phyloP scores from a whole-genome alignment of 2,888 invertebrate species.

The Tetropium fuscum region DNA sequence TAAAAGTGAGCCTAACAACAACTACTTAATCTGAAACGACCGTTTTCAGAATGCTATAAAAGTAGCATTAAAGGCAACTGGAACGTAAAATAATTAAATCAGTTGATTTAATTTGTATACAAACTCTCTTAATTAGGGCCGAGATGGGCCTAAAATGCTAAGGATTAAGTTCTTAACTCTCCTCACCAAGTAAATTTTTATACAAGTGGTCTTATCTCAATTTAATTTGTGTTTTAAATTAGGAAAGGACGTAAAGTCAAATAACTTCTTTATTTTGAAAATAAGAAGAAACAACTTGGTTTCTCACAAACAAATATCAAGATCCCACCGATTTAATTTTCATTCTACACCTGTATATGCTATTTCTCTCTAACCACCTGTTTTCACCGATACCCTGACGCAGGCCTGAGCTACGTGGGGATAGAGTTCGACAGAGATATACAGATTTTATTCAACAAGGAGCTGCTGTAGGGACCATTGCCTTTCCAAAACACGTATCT shows the following conservation, averaged over 20 bases:
- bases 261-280: constrained; percentile 43
- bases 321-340: constrained; percentile 25
- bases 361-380: neutral
- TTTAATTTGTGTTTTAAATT: constrained; percentile 61
- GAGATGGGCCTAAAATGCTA: constrained; percentile 50
- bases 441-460: constrained; percentile 55
- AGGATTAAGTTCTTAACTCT: constrained; percentile 58
- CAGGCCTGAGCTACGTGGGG: constrained; percentile 31
- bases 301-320: constrained; percentile 30
- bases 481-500: constrained; percentile 67
- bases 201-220: constrained; percentile 53
- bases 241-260: constrained; percentile 52
- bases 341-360: constrained; percentile 1
- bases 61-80: constrained; percentile 29
- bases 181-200: constrained; percentile 51
- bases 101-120: constrained; percentile 57
- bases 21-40: constrained; percentile 14
- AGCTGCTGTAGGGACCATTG: constrained; percentile 61
- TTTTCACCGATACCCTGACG: constrained; percentile 16
- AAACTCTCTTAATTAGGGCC: constrained; percentile 54
- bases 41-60: constrained; percentile 12
- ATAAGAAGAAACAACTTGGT: constrained; percentile 20
- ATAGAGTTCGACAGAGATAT: constrained; percentile 35
- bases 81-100: constrained; percentile 50
- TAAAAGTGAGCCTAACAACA: constrained; percentile 21